phyloP scores from a whole-genome alignment of 2,113 vertebrate genomes.

The Dermatemys mawii region DNA sequence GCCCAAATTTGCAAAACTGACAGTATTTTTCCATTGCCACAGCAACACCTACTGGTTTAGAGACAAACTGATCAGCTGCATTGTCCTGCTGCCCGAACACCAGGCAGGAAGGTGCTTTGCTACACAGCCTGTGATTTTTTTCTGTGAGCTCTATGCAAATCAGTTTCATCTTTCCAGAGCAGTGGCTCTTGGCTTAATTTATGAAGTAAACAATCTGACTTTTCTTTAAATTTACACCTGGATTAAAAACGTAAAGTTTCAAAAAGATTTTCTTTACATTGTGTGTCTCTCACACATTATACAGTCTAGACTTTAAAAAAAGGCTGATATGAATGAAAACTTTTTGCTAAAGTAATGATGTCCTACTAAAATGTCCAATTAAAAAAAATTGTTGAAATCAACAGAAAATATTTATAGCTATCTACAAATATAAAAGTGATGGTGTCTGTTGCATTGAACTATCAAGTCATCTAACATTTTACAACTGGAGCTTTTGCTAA shows the following conservation, averaged over 20 bases:
- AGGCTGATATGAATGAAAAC: conserved; percentile 35
- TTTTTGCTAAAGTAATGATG: conserved; percentile 12
- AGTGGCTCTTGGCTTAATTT: background rate
- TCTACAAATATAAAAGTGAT: background rate
- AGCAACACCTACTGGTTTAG: conserved; percentile 68
- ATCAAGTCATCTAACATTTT: background rate
- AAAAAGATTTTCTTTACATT: background rate
- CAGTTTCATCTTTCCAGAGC: background rate
- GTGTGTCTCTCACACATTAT: conserved; percentile 52
- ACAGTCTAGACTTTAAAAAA: conserved; percentile 42
- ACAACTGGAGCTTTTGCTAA: background rate
- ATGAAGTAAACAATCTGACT: background rate
- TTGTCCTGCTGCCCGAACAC: background rate
- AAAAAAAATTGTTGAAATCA: background rate
- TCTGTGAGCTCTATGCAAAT: background rate
- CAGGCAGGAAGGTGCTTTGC: background rate
- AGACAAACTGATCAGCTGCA: background rate
- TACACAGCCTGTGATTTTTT: background rate
- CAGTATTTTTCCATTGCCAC: conserved; percentile 56
- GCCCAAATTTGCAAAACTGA: conserved; percentile 22
- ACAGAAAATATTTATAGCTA: background rate
- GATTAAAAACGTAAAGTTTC: background rate
- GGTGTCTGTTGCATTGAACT: background rate
- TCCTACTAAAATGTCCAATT: background rate
- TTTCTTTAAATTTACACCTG: background rate